phyloP scores from a whole-genome alignment of 2,888 invertebrate genomes.

The Embidobia sp. region DNA sequence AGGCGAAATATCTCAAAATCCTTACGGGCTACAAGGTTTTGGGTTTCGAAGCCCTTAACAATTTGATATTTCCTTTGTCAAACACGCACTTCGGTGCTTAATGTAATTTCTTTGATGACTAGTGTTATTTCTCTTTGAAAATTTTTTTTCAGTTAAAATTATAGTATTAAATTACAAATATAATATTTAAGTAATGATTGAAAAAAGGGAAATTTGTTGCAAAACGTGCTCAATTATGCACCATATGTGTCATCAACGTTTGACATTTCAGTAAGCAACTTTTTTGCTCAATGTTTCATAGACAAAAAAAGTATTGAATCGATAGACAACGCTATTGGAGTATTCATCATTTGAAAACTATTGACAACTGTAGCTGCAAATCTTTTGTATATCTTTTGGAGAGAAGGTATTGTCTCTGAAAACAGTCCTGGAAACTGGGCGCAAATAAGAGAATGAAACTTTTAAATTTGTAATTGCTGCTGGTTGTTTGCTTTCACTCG shows the following conservation, averaged over 20 bases:
- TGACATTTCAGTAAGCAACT: conserved; percentile 4
- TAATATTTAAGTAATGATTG: too few species aligned
- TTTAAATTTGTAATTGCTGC: conserved; percentile 43
- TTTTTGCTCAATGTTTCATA: conserved; percentile 7
- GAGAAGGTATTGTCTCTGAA: conserved; percentile 27
- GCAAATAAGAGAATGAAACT: conserved; percentile 40
- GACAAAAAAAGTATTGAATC: conserved; percentile 17
- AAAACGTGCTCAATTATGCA: conserved; percentile 11
- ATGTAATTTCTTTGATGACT: too few species aligned
- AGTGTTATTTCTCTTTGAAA: too few species aligned
- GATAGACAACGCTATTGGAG: conserved; percentile 6
- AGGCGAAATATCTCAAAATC: too few species aligned
- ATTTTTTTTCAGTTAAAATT: too few species aligned
- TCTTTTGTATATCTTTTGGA: conserved; percentile 14
- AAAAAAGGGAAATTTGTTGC: too few species aligned
- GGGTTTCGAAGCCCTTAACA: too few species aligned
- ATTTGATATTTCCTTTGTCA: too few species aligned
- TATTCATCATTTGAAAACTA: conserved; percentile 14
- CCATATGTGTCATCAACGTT: conserved; percentile 7
- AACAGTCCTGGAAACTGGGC: conserved; percentile 30
- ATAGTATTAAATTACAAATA: too few species aligned
- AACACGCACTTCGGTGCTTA: too few species aligned
- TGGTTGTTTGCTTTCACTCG: conserved; percentile 25
- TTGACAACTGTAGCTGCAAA: conserved; percentile 24
- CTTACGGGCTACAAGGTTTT: too few species aligned